Percentiles rank a stretch among this genome's conserved stretches.
Evolutionary conservation across 2,797 vertebrate genomes (phyloP).

Genomic region (Betta splendens): DNA sequence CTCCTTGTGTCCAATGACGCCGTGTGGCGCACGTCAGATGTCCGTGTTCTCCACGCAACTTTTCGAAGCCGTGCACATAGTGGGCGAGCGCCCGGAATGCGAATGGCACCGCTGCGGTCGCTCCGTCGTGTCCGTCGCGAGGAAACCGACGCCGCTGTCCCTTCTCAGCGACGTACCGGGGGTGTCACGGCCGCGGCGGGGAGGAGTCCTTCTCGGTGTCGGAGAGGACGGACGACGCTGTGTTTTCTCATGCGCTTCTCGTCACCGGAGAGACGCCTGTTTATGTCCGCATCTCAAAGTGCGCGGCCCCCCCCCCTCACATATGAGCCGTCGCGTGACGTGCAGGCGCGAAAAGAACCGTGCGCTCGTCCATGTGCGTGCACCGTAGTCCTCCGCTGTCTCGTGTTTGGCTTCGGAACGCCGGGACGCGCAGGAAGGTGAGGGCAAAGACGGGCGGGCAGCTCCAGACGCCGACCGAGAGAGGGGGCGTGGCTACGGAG

Average conservation of each 20-base stretch:
- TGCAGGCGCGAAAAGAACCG: constrained; percentile 37
- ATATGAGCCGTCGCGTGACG: constrained; percentile 60
- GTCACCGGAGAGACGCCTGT: constrained; percentile 65
- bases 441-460: constrained; percentile 71
- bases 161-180: constrained; percentile 45
- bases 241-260: constrained; percentile 66
- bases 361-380: constrained; percentile 76
- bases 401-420: constrained; percentile 74
- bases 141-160: constrained; percentile 49
- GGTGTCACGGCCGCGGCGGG: constrained; percentile 74
- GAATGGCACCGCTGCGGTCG: constrained; percentile 17
- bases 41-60: constrained; percentile 78
- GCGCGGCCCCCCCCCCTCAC: constrained; percentile 78
- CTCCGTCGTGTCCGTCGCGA: constrained; percentile 33
- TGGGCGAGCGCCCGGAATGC: constrained; percentile 28
- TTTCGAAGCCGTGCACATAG: constrained; percentile 75
- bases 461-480: constrained; percentile 78
- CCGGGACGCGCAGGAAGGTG: constrained; percentile 69
- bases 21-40: constrained; percentile 76
- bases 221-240: constrained; percentile 57
- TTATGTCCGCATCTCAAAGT: constrained; percentile 72
- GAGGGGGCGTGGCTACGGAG: constrained; percentile 79
- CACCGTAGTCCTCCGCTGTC: constrained; percentile 44
- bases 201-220: constrained; percentile 73
- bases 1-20: constrained; percentile 69